These are phyloP conservation scores for Hydrotaea diabolus DNA, from an alignment of 2,888 invertebrate genomes.

Conservation along the genomic window DNA sequence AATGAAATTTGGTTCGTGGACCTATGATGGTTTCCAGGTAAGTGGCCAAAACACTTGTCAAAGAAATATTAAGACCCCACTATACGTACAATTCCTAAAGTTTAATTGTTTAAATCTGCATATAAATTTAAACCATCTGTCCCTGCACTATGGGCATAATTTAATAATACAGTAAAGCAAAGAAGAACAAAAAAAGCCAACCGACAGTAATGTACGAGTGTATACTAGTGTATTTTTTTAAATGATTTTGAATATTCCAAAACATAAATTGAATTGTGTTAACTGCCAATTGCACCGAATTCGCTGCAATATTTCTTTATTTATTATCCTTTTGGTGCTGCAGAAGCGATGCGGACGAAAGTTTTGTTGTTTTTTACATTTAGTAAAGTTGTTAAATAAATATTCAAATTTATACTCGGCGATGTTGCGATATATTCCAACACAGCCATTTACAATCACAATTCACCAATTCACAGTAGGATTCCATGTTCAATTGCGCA, in stretches of 20 bases:
- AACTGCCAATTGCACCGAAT: conserved; percentile 46
- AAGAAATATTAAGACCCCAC: no score
- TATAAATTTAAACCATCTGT: conserved; percentile 10
- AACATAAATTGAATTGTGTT: conserved; percentile 44
- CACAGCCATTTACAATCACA: background rate
- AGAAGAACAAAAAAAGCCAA: no score
- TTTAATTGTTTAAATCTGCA: conserved; percentile 25
- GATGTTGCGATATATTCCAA: background rate
- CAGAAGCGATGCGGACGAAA: background rate
- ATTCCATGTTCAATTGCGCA: background rate
- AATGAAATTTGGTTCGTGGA: conserved; percentile 99
- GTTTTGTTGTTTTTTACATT: conserved; percentile 29
- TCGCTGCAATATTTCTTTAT: conserved; percentile 25
- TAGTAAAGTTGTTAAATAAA: conserved; percentile 20
- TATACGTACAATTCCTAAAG: no score
- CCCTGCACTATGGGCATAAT: background rate
- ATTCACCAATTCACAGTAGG: conserved; percentile 34
- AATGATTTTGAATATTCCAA: conserved; percentile 36
- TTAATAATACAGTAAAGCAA: background rate
- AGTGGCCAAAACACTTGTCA: conserved; percentile 61
- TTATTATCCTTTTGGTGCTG: background rate
- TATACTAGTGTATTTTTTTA: background rate
- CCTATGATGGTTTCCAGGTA: conserved; percentile 97
- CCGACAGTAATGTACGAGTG: background rate
- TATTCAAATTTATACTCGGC: background rate